phyloP scores from a whole-genome alignment of 2,113 vertebrate species.

The rabbit (Oryctolagus cuniculus) region mOryCun1.1 NC_091434.1:150388001-150388500 shows the following conservation, averaged over 20 bases:
- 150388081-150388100: not conserved
- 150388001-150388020: not conserved
- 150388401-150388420: constrained; percentile 66
- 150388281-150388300: constrained; percentile 87
- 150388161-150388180: constrained; percentile 73
- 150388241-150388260: constrained; percentile 84
- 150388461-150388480: constrained; percentile 69
- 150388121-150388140: constrained; percentile 70
- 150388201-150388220: constrained; percentile 62
- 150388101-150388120: not conserved
- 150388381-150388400: constrained; percentile 85
- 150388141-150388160: constrained; percentile 85
- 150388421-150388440: constrained; percentile 81
- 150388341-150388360: constrained; percentile 86
- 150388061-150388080: not conserved
- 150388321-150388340: constrained; percentile 86
- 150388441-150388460: constrained; percentile 58
- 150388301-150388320: constrained; percentile 88
- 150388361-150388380: constrained; percentile 86
- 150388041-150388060: fast-evolving
- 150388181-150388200: constrained; percentile 79
- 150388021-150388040: not conserved
- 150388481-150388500: constrained; percentile 31
- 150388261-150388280: constrained; percentile 69
- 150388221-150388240: constrained; percentile 85